A percentile compares a stretch with the other conserved stretches of the same genome.
phyloP scores from a whole-genome alignment of 2,797 vertebrate genomes.

The Phoeniculus purpureus region DNA sequence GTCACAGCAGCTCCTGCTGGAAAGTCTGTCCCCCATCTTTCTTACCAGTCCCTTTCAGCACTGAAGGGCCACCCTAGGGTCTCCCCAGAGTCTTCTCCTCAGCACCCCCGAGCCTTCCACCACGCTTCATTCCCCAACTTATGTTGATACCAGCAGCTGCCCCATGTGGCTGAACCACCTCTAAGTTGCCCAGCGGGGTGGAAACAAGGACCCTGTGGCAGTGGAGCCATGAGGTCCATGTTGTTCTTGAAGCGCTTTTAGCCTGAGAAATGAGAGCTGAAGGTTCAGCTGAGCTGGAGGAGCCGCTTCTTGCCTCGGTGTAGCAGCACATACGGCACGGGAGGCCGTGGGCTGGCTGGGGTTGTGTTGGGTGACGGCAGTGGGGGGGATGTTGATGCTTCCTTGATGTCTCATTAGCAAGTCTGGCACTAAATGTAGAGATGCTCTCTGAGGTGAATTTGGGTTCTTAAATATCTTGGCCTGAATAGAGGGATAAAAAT shows the following conservation, averaged over 20 bases:
- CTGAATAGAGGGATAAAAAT: slow-evolving; percentile 56
- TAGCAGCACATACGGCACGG: neutral
- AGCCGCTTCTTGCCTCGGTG: neutral
- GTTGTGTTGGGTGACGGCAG: neutral
- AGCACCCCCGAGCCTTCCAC: neutral
- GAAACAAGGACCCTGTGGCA: neutral
- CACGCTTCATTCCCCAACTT: neutral
- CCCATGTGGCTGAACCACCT: neutral
- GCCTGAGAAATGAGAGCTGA: rapidly evolving
- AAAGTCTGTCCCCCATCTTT: too few species aligned
- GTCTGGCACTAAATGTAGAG: slow-evolving; percentile 16
- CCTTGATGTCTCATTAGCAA: slow-evolving; percentile 25
- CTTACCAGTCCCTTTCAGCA: too few species aligned
- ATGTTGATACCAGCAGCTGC: too few species aligned
- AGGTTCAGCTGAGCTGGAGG: neutral
- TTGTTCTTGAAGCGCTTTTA: neutral
- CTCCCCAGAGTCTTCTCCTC: too few species aligned
- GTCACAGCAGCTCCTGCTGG: too few species aligned
- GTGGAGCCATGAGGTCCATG: rapidly evolving
- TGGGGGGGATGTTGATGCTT: neutral
- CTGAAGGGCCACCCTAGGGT: too few species aligned
- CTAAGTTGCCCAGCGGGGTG: rapidly evolving
- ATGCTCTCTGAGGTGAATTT: slow-evolving; percentile 38
- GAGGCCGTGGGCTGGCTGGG: neutral
- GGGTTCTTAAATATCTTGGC: slow-evolving; percentile 52